phyloP scores from a whole-genome alignment of 2,797 vertebrate species.

The Dallia pectoralis region DNA sequence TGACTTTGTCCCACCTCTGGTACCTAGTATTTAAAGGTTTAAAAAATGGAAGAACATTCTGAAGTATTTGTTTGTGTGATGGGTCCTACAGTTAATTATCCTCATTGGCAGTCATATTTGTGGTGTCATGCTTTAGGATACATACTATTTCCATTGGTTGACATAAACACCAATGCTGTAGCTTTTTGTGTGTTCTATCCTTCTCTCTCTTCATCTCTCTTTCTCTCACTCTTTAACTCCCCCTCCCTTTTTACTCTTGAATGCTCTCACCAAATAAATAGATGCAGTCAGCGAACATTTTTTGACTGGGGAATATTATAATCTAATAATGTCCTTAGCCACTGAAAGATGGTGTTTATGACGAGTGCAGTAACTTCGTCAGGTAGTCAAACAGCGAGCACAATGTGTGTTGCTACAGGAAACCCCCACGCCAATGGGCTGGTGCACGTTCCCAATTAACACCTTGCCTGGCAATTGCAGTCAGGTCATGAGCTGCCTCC shows the following conservation, averaged over 20 bases:
- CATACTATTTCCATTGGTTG: neutral
- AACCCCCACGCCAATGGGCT: conserved; percentile 85
- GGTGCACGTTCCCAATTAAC: conserved; percentile 96
- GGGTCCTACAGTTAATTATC: too few relatives aligned
- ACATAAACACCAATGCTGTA: neutral
- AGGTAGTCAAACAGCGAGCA: conserved; percentile 78
- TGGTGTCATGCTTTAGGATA: neutral
- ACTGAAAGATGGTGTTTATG: conserved; percentile 62
- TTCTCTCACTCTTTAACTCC: neutral
- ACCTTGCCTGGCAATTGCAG: conserved; percentile 89
- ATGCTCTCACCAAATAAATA: conserved; percentile 6
- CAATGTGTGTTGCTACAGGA: conserved; percentile 82
- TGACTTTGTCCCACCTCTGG: too few relatives aligned
- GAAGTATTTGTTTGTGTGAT: too few relatives aligned
- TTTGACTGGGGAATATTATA: conserved; percentile 37
- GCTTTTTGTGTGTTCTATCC: neutral
- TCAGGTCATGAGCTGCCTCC: conserved; percentile 86
- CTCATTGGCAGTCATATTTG: neutral
- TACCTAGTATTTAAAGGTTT: too few relatives aligned
- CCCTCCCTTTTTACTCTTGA: conserved; percentile 32
- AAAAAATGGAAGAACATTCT: too few relatives aligned
- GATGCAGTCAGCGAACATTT: conserved; percentile 18
- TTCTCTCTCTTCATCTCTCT: neutral
- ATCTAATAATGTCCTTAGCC: conserved; percentile 61
- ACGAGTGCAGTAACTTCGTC: conserved; percentile 57